Conservation (phyloP, 35 echinoderm and acorn worm genomes). For the Stichopus chloronotus region DNA sequence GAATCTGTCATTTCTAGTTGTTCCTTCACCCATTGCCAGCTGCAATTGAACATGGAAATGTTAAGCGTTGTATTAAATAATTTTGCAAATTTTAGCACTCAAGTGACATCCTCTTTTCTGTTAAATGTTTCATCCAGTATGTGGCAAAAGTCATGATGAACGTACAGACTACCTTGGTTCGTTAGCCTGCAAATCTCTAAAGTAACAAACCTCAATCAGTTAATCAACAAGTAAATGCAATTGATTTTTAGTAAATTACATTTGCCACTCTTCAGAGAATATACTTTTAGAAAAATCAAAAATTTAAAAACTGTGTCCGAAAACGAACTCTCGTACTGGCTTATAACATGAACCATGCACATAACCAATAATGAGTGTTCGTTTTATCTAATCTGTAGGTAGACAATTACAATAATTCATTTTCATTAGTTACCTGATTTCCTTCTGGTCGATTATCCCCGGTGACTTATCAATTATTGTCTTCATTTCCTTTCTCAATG, state of each 20-base stretch:
- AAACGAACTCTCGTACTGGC: neutral
- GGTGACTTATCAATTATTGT: neutral
- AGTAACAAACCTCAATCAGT: too few species aligned
- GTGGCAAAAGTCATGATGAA: neutral
- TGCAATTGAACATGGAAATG: neutral
- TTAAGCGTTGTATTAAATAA: neutral
- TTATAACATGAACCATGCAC: neutral
- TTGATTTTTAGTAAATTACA: too few species aligned
- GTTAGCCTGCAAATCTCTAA: neutral
- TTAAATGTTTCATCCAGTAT: neutral
- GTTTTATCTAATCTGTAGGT: too few species aligned
- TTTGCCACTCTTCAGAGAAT: too few species aligned
- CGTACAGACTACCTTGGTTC: neutral
- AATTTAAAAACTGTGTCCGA: neutral
- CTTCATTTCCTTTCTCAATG: neutral
- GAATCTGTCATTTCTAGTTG: neutral
- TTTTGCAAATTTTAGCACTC: neutral
- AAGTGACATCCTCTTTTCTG: neutral
- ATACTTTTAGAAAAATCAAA: too few species aligned
- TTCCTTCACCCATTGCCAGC: constrained; percentile 36
- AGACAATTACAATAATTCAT: neutral
- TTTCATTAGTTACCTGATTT: neutral
- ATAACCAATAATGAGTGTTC: too few species aligned
- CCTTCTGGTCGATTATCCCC: neutral
- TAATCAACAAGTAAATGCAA: too few species aligned